Evolutionary conservation across 2,888 invertebrate species (phyloP).

Genomic region (Eulithis prunata): DNA sequence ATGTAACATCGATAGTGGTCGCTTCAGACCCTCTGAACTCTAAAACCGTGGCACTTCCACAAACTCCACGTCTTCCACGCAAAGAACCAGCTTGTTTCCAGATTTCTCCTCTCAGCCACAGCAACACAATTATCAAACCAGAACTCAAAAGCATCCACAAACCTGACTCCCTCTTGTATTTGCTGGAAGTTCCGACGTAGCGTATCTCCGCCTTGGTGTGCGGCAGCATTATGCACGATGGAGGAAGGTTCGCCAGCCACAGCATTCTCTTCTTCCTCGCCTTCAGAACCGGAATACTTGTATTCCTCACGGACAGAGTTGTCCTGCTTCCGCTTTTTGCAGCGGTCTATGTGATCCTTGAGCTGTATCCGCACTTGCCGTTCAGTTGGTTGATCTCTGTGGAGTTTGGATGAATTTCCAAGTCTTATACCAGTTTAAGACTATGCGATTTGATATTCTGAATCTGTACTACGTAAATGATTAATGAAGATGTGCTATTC

Average conservation of each 20-base stretch:
- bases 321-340: slow-evolving; percentile 97
- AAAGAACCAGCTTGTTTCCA: not conserved
- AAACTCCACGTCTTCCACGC: no score
- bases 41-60: no score
- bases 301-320: slow-evolving; percentile 90
- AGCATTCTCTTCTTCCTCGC: slow-evolving; percentile 97
- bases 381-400: slow-evolving; percentile 98
- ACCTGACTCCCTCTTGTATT: slow-evolving; percentile 91
- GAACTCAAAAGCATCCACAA: slow-evolving; percentile 23
- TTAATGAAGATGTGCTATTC: no score
- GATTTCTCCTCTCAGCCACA: not conserved
- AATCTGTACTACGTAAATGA: no score
- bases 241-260: slow-evolving; percentile 97
- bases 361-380: slow-evolving; percentile 98
- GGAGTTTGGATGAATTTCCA: slow-evolving; percentile 22
- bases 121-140: slow-evolving; percentile 3
- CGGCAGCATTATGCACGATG: slow-evolving; percentile 93
- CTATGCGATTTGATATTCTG: no score
- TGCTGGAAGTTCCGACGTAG: slow-evolving; percentile 98
- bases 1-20: no score
- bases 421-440: no score
- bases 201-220: slow-evolving; percentile 94
- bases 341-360: slow-evolving; percentile 99
- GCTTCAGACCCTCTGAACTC: no score
- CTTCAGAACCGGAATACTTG: slow-evolving; percentile 97